Conservation (phyloP, 2,113 vertebrate species). For the Lampris incognitus region DNA sequence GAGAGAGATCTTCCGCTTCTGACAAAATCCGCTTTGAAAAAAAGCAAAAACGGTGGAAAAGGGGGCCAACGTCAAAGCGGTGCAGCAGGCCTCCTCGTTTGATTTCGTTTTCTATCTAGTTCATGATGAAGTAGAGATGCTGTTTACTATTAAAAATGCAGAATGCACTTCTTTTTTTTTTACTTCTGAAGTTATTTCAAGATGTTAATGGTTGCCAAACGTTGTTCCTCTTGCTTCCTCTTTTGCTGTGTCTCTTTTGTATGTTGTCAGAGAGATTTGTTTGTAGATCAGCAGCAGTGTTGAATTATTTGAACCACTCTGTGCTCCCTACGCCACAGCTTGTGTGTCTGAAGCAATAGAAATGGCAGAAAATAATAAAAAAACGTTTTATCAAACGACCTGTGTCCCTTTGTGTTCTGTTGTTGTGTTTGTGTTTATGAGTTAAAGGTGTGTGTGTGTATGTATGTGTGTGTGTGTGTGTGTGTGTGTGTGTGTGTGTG, state of each 20-base stretch:
- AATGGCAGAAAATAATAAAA: slow-evolving; percentile 79
- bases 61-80: slow-evolving; percentile 71
- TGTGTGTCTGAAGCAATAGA: slow-evolving; percentile 81
- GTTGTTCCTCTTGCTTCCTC: slow-evolving; percentile 77
- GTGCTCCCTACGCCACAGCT: slow-evolving; percentile 80
- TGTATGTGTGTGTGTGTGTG: too few relatives aligned
- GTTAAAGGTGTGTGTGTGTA: neutral
- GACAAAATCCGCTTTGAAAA: slow-evolving; percentile 70
- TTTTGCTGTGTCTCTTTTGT: slow-evolving; percentile 74
- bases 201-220: slow-evolving; percentile 83
- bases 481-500: too few relatives aligned
- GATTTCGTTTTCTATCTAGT: slow-evolving; percentile 74
- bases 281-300: slow-evolving; percentile 76
- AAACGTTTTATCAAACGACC: slow-evolving; percentile 70
- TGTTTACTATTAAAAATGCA: slow-evolving; percentile 79
- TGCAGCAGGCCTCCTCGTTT: slow-evolving; percentile 70
- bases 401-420: slow-evolving; percentile 44
- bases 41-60: slow-evolving; percentile 61
- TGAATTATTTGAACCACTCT: slow-evolving; percentile 77
- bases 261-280: slow-evolving; percentile 75
- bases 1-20: slow-evolving; percentile 71
- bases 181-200: slow-evolving; percentile 74
- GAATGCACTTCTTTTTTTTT: slow-evolving; percentile 73
- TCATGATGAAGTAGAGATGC: slow-evolving; percentile 76
- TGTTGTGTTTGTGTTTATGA: slow-evolving; percentile 30